phyloP scores from a whole-genome alignment of 2,113 vertebrate species.

The Oxygymnocypris stewartii region DNA sequence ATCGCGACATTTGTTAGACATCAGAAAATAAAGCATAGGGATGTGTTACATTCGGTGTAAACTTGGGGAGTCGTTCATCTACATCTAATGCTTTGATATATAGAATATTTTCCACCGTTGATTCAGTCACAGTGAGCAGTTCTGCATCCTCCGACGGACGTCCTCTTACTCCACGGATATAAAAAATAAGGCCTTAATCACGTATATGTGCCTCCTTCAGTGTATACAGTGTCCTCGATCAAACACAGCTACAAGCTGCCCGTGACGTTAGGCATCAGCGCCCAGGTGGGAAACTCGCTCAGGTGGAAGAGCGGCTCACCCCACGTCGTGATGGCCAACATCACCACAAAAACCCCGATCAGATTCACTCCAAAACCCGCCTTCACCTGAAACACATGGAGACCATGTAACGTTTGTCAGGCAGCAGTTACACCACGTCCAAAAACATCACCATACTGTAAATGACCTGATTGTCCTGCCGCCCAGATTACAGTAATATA shows the following conservation, averaged over 20 bases:
- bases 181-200: not conserved
- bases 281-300: slow-evolving; percentile 88
- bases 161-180: not conserved
- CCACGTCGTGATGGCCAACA: slow-evolving; percentile 95
- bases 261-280: slow-evolving; percentile 79
- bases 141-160: not conserved
- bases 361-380: slow-evolving; percentile 95
- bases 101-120: not conserved
- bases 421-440: not conserved
- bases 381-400: slow-evolving; percentile 82
- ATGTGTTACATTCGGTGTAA: slow-evolving; percentile 12
- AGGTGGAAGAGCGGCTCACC: slow-evolving; percentile 90
- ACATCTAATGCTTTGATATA: not conserved
- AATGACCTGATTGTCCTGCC: not conserved
- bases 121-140: not conserved
- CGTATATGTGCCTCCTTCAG: slow-evolving; percentile 7
- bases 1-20: not conserved
- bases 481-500: not conserved
- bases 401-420: not conserved
- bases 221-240: slow-evolving; percentile 37
- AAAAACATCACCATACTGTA: not conserved
- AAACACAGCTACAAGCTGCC: slow-evolving; percentile 70
- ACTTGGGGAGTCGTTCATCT: not conserved
- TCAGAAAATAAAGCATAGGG: slow-evolving; percentile 18
- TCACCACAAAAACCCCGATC: slow-evolving; percentile 91